phyloP scores from a whole-genome alignment of 1,140 invertebrate species.

The Neodiprion fabricii region DNA sequence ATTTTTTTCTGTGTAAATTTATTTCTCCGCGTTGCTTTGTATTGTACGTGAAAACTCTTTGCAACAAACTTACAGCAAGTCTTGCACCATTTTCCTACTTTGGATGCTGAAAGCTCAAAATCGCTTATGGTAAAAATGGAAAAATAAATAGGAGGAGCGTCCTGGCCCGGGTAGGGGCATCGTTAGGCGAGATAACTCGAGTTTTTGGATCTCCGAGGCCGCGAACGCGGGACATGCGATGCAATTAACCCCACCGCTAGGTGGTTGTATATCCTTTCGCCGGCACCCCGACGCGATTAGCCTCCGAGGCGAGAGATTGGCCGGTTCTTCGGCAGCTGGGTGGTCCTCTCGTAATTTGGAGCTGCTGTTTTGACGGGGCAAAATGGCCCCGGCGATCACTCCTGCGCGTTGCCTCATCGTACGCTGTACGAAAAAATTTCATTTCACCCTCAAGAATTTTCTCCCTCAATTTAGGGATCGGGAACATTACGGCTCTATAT shows the following conservation, averaged over 20 bases:
- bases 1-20: too few relatives aligned
- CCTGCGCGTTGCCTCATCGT: background rate
- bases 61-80: too few relatives aligned
- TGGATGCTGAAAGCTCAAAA: conserved; percentile 34
- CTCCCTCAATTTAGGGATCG: background rate
- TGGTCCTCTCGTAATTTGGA: conserved; percentile 57
- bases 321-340: conserved; percentile 47
- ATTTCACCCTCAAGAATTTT: background rate
- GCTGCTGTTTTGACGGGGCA: conserved; percentile 38
- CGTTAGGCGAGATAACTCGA: conserved; percentile 9
- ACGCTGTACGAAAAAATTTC: background rate
- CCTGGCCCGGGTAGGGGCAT: background rate
- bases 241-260: conserved; percentile 57
- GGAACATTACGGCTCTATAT: background rate
- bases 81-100: too few relatives aligned
- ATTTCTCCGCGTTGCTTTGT: too few relatives aligned
- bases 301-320: conserved; percentile 53
- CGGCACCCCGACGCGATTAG: conserved; percentile 38
- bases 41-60: too few relatives aligned
- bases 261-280: conserved; percentile 18
- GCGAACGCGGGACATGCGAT: conserved; percentile 15
- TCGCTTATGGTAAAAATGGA: conserved; percentile 27
- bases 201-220: conserved; percentile 27
- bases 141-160: conserved; percentile 28
- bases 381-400: conserved; percentile 41